Evolutionary conservation across 2,797 vertebrate genomes (phyloP), one percentile per base, ranked within the genome.

Genomic region (Melanotaenia trifasciata): DNA sequence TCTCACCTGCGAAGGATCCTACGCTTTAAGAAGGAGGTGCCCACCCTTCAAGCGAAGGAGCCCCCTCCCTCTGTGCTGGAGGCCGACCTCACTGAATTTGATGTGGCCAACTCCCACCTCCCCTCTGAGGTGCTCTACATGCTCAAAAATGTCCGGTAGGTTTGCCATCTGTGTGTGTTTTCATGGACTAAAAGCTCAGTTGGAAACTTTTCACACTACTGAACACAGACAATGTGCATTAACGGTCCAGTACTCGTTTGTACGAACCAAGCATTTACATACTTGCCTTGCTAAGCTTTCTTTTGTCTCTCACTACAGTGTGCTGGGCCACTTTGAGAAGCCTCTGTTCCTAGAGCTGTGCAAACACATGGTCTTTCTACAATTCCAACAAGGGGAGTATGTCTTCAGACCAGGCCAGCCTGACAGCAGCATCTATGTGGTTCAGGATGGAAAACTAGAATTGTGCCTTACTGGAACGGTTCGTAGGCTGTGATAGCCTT

Each of bases 81-180:
- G 81, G 97, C 97, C 0, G 97, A 97, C 79, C 93, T 97, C 74
- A 97, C 96, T 0, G 96, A 98, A 80, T 98, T 97, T 0, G 98
- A 99, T 30, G 95, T 97, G 78, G 96, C 96, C 87, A 96, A 96
- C 64, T 98, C 97, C 0, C 96, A 97, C 76, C 95, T 99, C 32
- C 98, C 97, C 32, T 97, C 97, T 0, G 98, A 99, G 90, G 98
- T 99, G 62, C 96, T 99, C 66, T 99, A 99, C 91, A 99, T 99
- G 98, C 96, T 99, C 36, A 98, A 99, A 92, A 99, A 98, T 0
- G 97, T 99, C 35, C 93, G 98, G 98, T 99, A 87, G 32, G 92
- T 89, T 35, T 35, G 2, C 22, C 28, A 12, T 67, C 47, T 67
- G 57, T 40, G 18, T 28, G 11, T 67, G 33, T 66, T 16, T n/a